phyloP scores from a whole-genome alignment of 2,888 invertebrate genomes.

The Erebia epiphron region DNA sequence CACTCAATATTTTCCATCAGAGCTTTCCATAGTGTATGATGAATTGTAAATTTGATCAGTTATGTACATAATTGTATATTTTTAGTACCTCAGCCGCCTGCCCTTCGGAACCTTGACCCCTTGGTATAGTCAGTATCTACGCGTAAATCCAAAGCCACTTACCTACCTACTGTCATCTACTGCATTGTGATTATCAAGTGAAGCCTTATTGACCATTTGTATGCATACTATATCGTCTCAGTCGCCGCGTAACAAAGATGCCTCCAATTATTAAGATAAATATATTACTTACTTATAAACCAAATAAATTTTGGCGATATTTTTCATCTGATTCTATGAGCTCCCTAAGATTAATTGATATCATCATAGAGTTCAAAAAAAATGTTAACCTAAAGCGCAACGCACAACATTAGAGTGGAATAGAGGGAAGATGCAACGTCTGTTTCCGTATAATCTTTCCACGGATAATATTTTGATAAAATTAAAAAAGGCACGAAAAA shows the following conservation, averaged over 20 bases:
- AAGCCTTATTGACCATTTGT: constrained; percentile 1
- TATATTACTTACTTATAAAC: no score
- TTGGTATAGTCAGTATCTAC: not conserved
- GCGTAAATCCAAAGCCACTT: not conserved
- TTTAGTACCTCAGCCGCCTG: not conserved
- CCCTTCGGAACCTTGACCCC: constrained; percentile 10
- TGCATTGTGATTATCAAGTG: not conserved
- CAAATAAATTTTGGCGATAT: no score
- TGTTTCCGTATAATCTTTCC: no score
- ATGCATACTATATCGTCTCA: not conserved
- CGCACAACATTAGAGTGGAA: no score
- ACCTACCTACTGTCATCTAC: not conserved
- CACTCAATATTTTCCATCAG: not conserved
- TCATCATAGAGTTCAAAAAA: no score
- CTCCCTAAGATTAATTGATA: no score
- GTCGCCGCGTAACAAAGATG: not conserved
- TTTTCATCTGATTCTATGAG: no score
- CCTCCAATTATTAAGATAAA: no score
- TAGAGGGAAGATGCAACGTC: no score
- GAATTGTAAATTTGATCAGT: constrained; percentile 1
- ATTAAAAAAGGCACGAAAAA: no score
- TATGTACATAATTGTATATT: not conserved
- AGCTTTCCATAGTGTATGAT: not conserved
- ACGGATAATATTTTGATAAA: no score
- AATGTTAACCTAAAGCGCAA: no score